These are phyloP conservation scores for Sycophaga agraensis DNA, from an alignment of 1,140 invertebrate genomes.

Conservation along the genomic window DNA sequence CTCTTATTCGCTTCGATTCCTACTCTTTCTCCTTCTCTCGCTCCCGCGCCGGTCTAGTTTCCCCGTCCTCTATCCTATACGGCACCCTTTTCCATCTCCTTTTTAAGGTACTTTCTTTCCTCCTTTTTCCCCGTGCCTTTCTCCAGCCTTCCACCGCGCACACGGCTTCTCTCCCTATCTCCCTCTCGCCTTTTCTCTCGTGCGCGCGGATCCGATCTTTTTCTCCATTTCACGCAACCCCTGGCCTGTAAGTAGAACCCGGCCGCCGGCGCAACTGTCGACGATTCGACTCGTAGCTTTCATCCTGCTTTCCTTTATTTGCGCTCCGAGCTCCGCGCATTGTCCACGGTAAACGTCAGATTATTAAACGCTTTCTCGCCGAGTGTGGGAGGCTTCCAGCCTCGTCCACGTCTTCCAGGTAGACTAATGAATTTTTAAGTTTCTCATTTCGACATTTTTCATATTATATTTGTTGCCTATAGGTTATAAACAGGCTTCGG, in stretches of 20 bases:
- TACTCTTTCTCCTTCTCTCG: slow-evolving; percentile 34
- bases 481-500: too few relatives aligned
- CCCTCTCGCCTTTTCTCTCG: slow-evolving; percentile 34
- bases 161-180: slow-evolving; percentile 30
- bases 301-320: slow-evolving; percentile 24
- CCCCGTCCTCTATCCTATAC: slow-evolving; percentile 17
- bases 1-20: slow-evolving; percentile 33
- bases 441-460: neutral
- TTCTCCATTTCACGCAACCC: slow-evolving; percentile 29
- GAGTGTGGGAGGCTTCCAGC: neutral
- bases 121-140: slow-evolving; percentile 32
- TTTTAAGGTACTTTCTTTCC: slow-evolving; percentile 29
- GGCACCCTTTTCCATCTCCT: slow-evolving; percentile 20
- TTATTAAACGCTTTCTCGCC: slow-evolving; percentile 3
- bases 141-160: slow-evolving; percentile 24
- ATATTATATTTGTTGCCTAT: too few relatives aligned
- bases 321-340: neutral
- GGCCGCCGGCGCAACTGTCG: slow-evolving; percentile 28
- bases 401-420: neutral
- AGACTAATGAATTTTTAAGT: slow-evolving; percentile 15
- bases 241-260: slow-evolving; percentile 29
- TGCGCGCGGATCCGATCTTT: slow-evolving; percentile 23
- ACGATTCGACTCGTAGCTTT: slow-evolving; percentile 31
- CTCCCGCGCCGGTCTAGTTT: slow-evolving; percentile 19
- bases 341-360: slow-evolving; percentile 1